These are phyloP conservation scores for Phrynocephalus forsythii DNA, from an alignment of 2,797 vertebrate species.

Conservation along the genomic window DNA sequence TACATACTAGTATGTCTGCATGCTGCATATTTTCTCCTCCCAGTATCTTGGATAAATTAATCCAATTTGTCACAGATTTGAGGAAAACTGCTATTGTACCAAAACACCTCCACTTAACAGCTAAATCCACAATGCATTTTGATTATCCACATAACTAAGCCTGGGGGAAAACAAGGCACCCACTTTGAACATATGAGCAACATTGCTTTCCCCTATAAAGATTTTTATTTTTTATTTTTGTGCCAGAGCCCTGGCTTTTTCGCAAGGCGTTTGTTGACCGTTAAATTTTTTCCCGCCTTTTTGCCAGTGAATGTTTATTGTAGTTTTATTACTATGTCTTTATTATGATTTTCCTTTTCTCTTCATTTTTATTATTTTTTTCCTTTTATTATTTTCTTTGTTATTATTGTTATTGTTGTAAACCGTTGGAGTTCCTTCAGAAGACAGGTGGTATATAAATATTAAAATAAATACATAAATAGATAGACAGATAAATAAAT, in stretches of 20 bases:
- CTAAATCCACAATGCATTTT: constrained; percentile 39
- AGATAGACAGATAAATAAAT: background rate
- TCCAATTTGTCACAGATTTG: constrained; percentile 35
- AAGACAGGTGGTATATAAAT: no score
- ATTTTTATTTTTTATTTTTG: constrained; percentile 23
- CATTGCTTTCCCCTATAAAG: background rate
- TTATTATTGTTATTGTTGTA: no score
- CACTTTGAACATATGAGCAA: background rate
- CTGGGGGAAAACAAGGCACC: background rate
- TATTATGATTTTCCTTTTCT: no score
- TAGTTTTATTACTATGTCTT: no score
- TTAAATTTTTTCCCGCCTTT: no score
- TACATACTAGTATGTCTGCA: constrained; percentile 43
- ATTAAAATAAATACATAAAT: no score
- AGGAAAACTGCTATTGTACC: background rate
- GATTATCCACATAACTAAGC: constrained; percentile 13
- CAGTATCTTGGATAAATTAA: constrained; percentile 35
- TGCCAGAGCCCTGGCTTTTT: background rate
- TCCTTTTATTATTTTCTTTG: no score
- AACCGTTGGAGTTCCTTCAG: no score
- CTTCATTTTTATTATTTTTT: no score
- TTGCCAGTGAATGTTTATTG: no score
- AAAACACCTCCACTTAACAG: constrained; percentile 48
- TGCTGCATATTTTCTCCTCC: constrained; percentile 30
- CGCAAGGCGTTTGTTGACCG: no score